Evolutionary conservation across 2,113 vertebrate species (phyloP), one percentile per base, ranked within the genome.

Genomic region (Leucosticte australis): DNA sequence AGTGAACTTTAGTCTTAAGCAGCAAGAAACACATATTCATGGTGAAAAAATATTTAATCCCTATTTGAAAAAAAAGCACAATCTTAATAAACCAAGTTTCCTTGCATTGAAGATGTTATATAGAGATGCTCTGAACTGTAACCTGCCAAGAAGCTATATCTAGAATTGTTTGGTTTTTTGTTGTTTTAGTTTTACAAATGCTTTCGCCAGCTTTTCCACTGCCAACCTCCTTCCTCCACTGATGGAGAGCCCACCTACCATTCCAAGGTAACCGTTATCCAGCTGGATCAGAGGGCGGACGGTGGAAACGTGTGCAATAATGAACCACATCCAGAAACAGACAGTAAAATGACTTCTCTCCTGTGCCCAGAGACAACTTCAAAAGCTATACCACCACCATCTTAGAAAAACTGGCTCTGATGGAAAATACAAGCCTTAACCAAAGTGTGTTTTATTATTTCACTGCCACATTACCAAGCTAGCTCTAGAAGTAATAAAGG

Each of bases 151-250:
- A 26, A 87, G 59, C 73, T 79, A 16, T 16, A 11, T 64, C 39
- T 68, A 68, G 31, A 94, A 92, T 77, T 87, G 39, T 28, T 90
- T 91, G 42, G 2, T 35, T 55, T 52, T 80, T 65, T 94, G n/a
- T 60, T 83, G 67, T 92, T 94, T 75, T 94, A 98, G 98, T 98
- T 98, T 96, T 98, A 98, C 97, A 98, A 96, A 95, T 99, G 98
- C 94, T 99, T 98, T 97, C 96, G 98, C 68, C 94, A 96, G 73
- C 95, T 98, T 85, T 98, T 98, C 88, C 97, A 96, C 76, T 98
- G 98, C 63, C 71, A 97, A 4, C 56, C 83, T 86, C 89, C 93
- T 94, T 94, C 90, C 17, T 62, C 65, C 15, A 70, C 88, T 52
- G 97, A 96, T 4, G 95, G 95, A 55, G 88, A 97, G 83, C 98